Evolutionary conservation across 37 sponge, comb jelly and placozoan species (phyloP).

Genomic region (Geodia barretti): DNA sequence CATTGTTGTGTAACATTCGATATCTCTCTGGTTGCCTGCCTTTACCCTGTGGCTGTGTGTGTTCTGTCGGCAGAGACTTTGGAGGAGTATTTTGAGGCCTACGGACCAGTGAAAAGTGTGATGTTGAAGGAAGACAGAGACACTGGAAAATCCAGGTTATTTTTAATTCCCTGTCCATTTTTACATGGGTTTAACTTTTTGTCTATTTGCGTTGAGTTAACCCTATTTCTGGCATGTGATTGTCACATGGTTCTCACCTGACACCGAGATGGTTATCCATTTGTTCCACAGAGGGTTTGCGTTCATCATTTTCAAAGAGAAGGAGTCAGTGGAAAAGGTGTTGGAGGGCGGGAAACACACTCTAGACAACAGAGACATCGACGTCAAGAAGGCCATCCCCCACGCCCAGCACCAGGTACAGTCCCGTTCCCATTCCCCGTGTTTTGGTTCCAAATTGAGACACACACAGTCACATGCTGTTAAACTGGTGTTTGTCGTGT

Average conservation of each 20-base stretch:
- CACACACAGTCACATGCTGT: background rate
- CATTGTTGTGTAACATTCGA: too few relatives aligned
- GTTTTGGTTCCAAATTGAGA: background rate
- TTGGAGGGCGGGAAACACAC: conserved; percentile 38
- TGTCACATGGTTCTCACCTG: background rate
- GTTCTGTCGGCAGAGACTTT: conserved; percentile 31
- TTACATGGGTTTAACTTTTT: too few relatives aligned
- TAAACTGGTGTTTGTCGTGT: background rate
- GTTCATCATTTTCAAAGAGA: conserved; percentile 62
- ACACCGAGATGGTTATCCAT: too few relatives aligned
- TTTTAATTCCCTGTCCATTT: too few relatives aligned
- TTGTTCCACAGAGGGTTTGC: conserved; percentile 63
- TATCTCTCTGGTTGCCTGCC: conserved; percentile 3
- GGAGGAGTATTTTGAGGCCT: conserved; percentile 60
- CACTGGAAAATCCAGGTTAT: conserved; percentile 49
- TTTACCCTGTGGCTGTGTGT: background rate
- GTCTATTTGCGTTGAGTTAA: too few relatives aligned
- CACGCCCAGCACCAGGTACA: conserved; percentile 56
- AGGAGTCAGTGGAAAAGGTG: conserved; percentile 44
- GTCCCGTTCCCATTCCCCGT: background rate
- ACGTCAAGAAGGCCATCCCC: conserved; percentile 70
- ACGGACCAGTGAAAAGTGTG: conserved; percentile 53
- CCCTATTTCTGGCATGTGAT: too few relatives aligned
- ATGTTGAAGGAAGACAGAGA: conserved; percentile 58
- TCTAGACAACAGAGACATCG: conserved; percentile 45